Percentiles rank a stretch among this genome's conserved stretches.
These are phyloP conservation scores for Trissoscelio sp. DNA, from an alignment of 2,888 invertebrate genomes.

Conservation along the genomic window DNA sequence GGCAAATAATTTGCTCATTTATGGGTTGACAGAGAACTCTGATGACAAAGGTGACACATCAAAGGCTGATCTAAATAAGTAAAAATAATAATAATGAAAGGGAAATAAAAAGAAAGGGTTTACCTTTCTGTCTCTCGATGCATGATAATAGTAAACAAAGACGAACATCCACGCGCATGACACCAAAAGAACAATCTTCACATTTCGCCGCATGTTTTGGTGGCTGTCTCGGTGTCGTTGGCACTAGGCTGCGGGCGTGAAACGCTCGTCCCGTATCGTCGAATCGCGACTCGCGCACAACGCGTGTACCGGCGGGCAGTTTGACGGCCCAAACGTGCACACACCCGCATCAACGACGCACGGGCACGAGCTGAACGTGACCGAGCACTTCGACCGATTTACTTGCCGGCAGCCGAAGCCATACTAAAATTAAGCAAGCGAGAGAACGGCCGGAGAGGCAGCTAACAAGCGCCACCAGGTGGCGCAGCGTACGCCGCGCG, in stretches of 20 bases:
- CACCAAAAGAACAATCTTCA: conserved; percentile 86
- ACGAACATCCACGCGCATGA: conserved; percentile 87
- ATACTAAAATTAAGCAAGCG: conserved; percentile 73
- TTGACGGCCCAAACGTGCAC: conserved; percentile 46
- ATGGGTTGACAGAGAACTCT: too few species aligned
- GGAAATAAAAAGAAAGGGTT: too few species aligned
- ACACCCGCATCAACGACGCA: conserved; percentile 70
- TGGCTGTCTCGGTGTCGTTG: conserved; percentile 43
- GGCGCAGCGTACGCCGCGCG: conserved; percentile 27
- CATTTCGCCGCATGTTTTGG: conserved; percentile 85
- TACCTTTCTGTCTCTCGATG: conserved; percentile 85
- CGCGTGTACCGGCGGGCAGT: conserved; percentile 59
- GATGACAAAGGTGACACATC: too few species aligned
- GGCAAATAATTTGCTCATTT: too few species aligned
- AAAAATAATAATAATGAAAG: too few species aligned
- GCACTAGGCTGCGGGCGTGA: conserved; percentile 44
- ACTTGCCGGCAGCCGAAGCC: conserved; percentile 80
- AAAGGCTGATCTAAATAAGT: too few species aligned
- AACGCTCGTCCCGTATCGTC: conserved; percentile 40
- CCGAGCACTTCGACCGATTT: conserved; percentile 58
- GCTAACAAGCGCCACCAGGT: conserved; percentile 49
- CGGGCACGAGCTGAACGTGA: conserved; percentile 72
- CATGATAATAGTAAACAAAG: conserved; percentile 87
- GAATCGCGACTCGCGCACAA: conserved; percentile 52
- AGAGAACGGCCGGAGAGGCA: conserved; percentile 26